A percentile compares a stretch with the other conserved stretches of the same genome.
These are phyloP conservation scores for Tursiops truncatus DNA, from an alignment of 2,113 vertebrate species.

Conservation along the genomic window DNA sequence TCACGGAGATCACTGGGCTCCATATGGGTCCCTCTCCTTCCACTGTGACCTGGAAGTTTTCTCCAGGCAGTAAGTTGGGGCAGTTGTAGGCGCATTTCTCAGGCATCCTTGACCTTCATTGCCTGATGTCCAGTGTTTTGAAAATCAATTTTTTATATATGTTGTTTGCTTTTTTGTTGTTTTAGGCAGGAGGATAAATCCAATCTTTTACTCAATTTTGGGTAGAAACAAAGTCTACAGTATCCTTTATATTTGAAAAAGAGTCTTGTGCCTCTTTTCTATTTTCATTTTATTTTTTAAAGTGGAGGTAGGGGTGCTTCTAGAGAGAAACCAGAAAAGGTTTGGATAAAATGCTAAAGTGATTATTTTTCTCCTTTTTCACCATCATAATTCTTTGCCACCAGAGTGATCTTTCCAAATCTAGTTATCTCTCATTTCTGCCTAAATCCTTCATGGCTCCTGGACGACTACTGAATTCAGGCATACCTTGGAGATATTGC, in stretches of 20 bases:
- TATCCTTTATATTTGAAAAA: not conserved
- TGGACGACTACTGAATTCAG: not conserved
- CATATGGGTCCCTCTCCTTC: not conserved
- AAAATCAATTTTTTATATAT: not conserved
- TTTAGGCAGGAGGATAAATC: not conserved
- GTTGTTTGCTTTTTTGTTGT: not conserved
- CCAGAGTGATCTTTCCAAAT: not conserved
- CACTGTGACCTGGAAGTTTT: not conserved
- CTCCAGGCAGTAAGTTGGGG: not conserved
- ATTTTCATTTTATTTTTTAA: not conserved
- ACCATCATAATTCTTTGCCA: not conserved
- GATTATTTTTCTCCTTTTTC: not conserved
- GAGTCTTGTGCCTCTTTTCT: not conserved
- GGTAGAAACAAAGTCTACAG: not conserved
- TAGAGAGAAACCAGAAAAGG: not conserved
- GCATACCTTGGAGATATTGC: too few relatives aligned
- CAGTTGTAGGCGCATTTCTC: not conserved
- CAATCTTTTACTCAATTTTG: slow-evolving; percentile 34
- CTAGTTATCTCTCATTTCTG: not conserved
- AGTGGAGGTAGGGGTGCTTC: not conserved
- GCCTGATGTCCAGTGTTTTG: not conserved
- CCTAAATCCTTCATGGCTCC: not conserved
- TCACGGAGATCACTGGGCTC: not conserved
- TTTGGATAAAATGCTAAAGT: slow-evolving; percentile 10
- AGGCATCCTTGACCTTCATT: not conserved